Conservation (phyloP, 2,797 vertebrate genomes). For the Leuciscus waleckii region DNA sequence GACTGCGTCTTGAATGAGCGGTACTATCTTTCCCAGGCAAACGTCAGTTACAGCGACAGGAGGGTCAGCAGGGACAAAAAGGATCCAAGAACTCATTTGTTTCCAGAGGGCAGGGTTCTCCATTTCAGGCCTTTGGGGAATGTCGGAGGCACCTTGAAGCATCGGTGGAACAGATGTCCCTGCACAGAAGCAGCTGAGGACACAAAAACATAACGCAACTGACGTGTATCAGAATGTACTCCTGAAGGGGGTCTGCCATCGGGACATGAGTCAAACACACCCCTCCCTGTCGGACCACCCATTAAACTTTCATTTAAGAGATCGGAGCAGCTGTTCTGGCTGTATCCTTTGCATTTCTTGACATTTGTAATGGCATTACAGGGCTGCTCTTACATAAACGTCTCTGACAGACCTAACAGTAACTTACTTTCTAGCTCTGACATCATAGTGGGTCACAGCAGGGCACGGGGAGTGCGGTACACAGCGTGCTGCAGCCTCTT, state of each 20-base stretch:
- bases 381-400: conserved; percentile 13
- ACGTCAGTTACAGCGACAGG: conserved; percentile 8
- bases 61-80: conserved; percentile 25
- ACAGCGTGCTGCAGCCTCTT: conserved; percentile 2
- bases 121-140: conserved; percentile 40
- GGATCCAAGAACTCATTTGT: conserved; percentile 47
- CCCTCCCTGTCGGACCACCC: neutral
- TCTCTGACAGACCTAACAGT: conserved; percentile 3
- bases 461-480: neutral
- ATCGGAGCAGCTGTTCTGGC: conserved; percentile 5
- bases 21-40: neutral
- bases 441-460: conserved; percentile 27
- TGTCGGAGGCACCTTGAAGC: conserved; percentile 45
- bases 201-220: conserved; percentile 7
- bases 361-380: conserved; percentile 18
- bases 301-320: conserved; percentile 7
- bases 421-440: neutral
- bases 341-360: neutral
- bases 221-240: conserved; percentile 17
- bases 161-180: conserved; percentile 40
- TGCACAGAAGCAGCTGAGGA: conserved; percentile 25
- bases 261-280: conserved; percentile 21
- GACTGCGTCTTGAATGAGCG: neutral
- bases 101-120: conserved; percentile 24
- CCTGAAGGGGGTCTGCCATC: conserved; percentile 22